A percentile compares a stretch with the other conserved stretches of the same genome.
phyloP scores from a whole-genome alignment of 2,888 invertebrate genomes.

The Euproctis similis region DNA sequence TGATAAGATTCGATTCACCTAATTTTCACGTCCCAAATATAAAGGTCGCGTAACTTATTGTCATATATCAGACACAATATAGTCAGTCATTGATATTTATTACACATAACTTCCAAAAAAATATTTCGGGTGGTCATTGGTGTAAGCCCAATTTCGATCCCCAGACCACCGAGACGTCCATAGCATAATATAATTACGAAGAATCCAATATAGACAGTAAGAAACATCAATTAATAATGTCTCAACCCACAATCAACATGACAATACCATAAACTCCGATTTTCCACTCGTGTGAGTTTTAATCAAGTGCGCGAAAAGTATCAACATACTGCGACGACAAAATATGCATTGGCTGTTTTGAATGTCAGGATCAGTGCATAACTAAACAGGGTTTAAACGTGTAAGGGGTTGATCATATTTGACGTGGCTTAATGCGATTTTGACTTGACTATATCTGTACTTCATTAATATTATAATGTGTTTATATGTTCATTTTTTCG shows the following conservation, averaged over 20 bases:
- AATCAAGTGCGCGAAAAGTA: slow-evolving; percentile 24
- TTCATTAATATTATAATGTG: slow-evolving; percentile 30
- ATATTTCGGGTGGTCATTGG: no score
- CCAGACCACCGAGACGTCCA: no score
- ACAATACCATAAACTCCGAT: slow-evolving; percentile 19
- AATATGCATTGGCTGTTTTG: slow-evolving; percentile 36
- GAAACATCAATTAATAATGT: slow-evolving; percentile 9
- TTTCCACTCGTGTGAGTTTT: slow-evolving; percentile 26
- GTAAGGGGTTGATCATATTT: slow-evolving; percentile 20
- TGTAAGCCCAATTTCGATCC: no score
- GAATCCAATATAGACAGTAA: background rate
- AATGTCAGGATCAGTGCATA: slow-evolving; percentile 22
- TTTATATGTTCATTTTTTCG: no score
- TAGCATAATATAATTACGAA: no score
- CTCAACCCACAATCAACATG: slow-evolving; percentile 11
- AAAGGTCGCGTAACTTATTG: no score
- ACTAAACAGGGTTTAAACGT: slow-evolving; percentile 35
- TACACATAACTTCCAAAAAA: no score
- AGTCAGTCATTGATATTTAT: no score
- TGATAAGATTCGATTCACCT: no score
- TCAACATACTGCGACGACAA: slow-evolving; percentile 27
- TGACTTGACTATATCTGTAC: slow-evolving; percentile 29
- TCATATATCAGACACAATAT: no score
- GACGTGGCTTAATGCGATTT: slow-evolving; percentile 26
- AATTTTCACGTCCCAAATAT: no score